A percentile compares a stretch with the other conserved stretches of the same genome.
Evolutionary conservation across 2,113 vertebrate species (phyloP).

Genomic region (Scophthalmus maximus): DNA sequence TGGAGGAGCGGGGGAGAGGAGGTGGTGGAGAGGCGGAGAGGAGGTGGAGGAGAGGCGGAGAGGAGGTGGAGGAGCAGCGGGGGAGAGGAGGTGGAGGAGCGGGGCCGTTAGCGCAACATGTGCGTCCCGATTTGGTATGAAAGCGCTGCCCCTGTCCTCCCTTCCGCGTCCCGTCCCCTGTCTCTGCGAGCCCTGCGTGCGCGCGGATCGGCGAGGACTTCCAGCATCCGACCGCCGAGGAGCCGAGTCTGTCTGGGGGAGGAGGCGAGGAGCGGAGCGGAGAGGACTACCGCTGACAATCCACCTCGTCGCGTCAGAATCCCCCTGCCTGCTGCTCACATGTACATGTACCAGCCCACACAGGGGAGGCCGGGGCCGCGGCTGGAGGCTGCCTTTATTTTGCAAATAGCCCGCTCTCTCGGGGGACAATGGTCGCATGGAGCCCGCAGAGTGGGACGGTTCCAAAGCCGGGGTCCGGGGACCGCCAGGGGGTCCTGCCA

Average conservation of each 20-base stretch:
- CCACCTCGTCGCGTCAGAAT: background rate
- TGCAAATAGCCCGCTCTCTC: constrained; percentile 69
- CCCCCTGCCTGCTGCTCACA: background rate
- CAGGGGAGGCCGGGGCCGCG: constrained; percentile 18
- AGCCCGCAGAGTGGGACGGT: constrained; percentile 65
- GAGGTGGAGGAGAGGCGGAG: too few species aligned
- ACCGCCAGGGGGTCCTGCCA: constrained; percentile 36
- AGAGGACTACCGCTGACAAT: constrained; percentile 22
- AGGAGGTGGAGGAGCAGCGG: too few species aligned
- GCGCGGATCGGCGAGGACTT: constrained; percentile 46
- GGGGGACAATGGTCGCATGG: constrained; percentile 70
- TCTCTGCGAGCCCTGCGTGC: constrained; percentile 40
- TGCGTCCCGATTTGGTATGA: constrained; percentile 81
- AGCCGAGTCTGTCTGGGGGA: constrained; percentile 17
- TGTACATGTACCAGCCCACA: background rate
- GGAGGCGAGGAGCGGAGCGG: background rate
- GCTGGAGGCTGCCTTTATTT: constrained; percentile 63
- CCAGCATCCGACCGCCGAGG: constrained; percentile 64
- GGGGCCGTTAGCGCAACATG: constrained; percentile 81
- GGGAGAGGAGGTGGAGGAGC: constrained; percentile 38
- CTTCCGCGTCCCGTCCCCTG: constrained; percentile 49
- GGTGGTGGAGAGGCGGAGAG: background rate
- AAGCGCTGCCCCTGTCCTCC: constrained; percentile 55
- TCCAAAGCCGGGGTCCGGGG: constrained; percentile 62
- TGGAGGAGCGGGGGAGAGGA: constrained; percentile 46